Percentiles rank a stretch among this genome's conserved stretches.
Conservation (phyloP, 2,113 vertebrate species). For the Chionodraco myersi region DNA sequence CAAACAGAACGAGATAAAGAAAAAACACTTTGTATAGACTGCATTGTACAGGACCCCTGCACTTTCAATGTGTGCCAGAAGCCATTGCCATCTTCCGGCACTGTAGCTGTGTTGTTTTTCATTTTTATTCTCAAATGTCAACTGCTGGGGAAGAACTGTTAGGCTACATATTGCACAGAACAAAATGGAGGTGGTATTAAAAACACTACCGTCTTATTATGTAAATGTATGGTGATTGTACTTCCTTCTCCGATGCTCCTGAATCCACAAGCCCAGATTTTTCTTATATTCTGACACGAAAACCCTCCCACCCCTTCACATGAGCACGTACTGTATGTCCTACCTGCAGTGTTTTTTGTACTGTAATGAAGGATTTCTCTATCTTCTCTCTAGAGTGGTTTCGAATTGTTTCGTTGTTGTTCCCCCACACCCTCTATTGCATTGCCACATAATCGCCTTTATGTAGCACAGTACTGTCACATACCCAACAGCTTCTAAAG, state of each 20-base stretch:
- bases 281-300: slow-evolving; percentile 31
- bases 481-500: neutral
- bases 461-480: neutral
- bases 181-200: slow-evolving; percentile 49
- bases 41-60: slow-evolving; percentile 57
- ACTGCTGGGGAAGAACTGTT: slow-evolving; percentile 44
- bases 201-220: slow-evolving; percentile 64
- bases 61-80: slow-evolving; percentile 72
- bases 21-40: slow-evolving; percentile 68
- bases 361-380: slow-evolving; percentile 22
- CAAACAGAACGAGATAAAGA: slow-evolving; percentile 63
- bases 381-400: slow-evolving; percentile 17
- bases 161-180: slow-evolving; percentile 33
- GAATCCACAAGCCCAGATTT: slow-evolving; percentile 44
- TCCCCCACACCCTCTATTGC: neutral
- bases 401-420: slow-evolving; percentile 16
- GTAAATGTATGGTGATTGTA: slow-evolving; percentile 74
- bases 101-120: slow-evolving; percentile 47
- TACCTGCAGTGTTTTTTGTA: neutral
- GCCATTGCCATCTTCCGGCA: slow-evolving; percentile 54
- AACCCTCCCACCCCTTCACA: slow-evolving; percentile 10
- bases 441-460: neutral
- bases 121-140: slow-evolving; percentile 68
- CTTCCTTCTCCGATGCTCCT: slow-evolving; percentile 38
- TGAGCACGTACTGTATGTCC: neutral